Base-by-base conservation (phyloP, 2,797 vertebrate species). In the Anas bahamensis region DNA sequence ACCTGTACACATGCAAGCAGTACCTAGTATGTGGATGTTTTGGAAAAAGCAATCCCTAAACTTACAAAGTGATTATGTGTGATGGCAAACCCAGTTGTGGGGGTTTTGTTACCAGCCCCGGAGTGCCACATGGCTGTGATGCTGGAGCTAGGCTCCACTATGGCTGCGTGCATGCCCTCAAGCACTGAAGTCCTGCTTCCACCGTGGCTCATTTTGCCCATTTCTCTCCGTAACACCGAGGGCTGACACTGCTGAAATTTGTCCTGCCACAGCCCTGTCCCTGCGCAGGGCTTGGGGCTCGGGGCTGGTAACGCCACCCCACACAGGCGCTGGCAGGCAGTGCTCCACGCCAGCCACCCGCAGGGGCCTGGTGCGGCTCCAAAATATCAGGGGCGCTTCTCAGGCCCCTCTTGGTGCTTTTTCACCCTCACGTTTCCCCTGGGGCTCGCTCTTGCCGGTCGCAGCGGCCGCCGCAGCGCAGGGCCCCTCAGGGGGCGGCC, bases 41-140 rank as follows among this genome's bases (percentile, higher is more conserved):
- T 24, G 24, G 55, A 23, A 61, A 57, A 52, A 28, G 33, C 6
- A 22, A 37, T 59, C 52, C n/a, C 24, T 19, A 41, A 8, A 55
- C 4, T 23, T 17, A 31, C 0, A 1, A 9, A 4, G 19, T 3
- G 12, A 29, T 69, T 28, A 28, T 8, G 24, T 23, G 33, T 2
- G 26, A 17, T 33, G 42, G 29, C 52, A 57, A 70, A 61, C 31
- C 18, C 42, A 35, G 5, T 4, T 66, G 65, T 24, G 23, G 24
- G 2, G 24, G 7, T 33, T 31, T 52, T 53, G 28, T 52, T 33
- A 23, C 5, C 46, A 12, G 41, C 6, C 0, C 10, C 26, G 4
- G 63, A 22, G 21, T 19, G 65, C 60, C 8, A 6, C 17, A 3
- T 2, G 4, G 50, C 39, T 65, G 44, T 24, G 29, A 23, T 2